A percentile compares a stretch with the other conserved stretches of the same genome.
Conservation (phyloP, 2,113 vertebrate species). For the Coptodon bakossiorum region DNA sequence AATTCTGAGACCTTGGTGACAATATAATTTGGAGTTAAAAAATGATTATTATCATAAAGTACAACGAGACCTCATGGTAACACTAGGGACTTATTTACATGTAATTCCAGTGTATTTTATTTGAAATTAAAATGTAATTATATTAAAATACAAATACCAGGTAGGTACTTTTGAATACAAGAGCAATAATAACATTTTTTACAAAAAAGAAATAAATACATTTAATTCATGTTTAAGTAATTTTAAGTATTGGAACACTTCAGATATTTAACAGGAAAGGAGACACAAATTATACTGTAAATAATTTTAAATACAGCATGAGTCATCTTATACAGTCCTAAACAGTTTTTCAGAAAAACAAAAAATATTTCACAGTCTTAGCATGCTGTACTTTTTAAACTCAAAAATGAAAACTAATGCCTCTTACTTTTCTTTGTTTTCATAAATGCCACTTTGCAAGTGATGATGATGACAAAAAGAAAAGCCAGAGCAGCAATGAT, state of each 20-base stretch:
- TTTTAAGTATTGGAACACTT: background rate
- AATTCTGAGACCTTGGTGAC: too few species aligned
- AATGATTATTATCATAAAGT: background rate
- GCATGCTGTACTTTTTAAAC: too few species aligned
- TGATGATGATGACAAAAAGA: background rate
- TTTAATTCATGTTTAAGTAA: background rate
- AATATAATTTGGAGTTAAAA: background rate
- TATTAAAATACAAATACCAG: background rate
- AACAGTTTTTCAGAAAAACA: background rate
- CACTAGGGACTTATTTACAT: background rate
- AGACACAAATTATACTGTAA: background rate
- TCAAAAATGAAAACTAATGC: background rate
- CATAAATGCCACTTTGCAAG: background rate
- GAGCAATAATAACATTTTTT: too few species aligned
- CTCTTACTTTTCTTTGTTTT: background rate
- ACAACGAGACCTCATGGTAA: too few species aligned
- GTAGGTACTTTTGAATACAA: background rate
- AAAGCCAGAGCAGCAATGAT: background rate
- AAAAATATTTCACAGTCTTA: background rate
- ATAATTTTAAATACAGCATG: background rate
- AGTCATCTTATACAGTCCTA: background rate
- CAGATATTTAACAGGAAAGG: too few species aligned
- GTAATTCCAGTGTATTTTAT: too few species aligned
- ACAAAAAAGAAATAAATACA: background rate
- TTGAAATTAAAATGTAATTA: background rate